Evolutionary conservation across 2,888 invertebrate genomes (phyloP), one percentile per base, ranked within the genome.

Genomic region (Asteroscopus sphinx): DNA sequence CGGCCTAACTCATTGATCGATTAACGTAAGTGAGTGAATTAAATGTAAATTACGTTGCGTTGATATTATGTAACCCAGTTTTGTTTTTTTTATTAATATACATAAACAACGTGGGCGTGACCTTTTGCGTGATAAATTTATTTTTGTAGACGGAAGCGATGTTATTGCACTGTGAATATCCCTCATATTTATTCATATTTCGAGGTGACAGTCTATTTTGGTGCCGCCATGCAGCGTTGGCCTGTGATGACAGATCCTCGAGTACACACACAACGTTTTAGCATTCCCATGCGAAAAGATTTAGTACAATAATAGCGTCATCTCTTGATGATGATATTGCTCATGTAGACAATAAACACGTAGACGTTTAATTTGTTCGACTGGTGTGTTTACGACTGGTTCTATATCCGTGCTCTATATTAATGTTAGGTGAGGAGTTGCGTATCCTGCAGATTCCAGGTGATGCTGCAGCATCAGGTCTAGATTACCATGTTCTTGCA

Each of bases 181-280:
- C 56, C 66, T 46, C 63, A 63, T 83, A 83, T 83, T 85, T 85
- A 86, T 86, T 87, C 82, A 82, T 87, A 85, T 82, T 82, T 72
- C 84, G 88, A 86, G 86, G 88, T 82, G 83, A 83, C 83, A 75
- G 60, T 81, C 83, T 89, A 90, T 90, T 89, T 88, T 76, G 58
- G 85, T 68, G 40, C 61, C 65, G 66, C 58, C 69, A 69, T 77
- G 66, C 76, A 74, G 60, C 73, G 68, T 61, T 59, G 53, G 56
- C 63, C 63, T 63, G 55, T 56, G 77, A 64, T 81, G 82, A 81
- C 80, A 74, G 79, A 79, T 76, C 65, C 59, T 61, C 70, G 63
- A 69, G 68, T 73, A 64, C 57, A 62, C 39, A 59, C 56, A 65
- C 45, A 59, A 60, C 46, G 47, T 74, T 76, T 77, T 68, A 64